Base-by-base conservation (phyloP, 2,113 vertebrate species). In the Bothrops jararaca region DNA sequence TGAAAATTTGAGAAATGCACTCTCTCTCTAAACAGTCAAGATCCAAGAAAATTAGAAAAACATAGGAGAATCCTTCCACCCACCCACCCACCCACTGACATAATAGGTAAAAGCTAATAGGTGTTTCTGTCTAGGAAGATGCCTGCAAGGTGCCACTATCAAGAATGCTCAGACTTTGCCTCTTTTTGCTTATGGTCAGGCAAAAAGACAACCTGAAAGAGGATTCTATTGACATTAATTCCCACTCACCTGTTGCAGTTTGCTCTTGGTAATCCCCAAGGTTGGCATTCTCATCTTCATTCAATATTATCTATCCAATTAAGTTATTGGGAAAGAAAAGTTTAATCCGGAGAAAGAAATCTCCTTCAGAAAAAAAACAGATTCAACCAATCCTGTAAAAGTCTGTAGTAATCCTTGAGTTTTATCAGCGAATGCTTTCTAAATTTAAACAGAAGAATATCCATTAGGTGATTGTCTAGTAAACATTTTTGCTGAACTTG, bases 161-260 rank as follows among this genome's bases (percentile, higher is more conserved):
- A 80, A 39, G 7, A 80, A 80, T 22, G 15, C 18, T 42, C 7
- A 4, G 7, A 80, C n/a, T 80, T 80, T 3, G 11, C 34, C 74
- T 9, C 34, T 39, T 80, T 42, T 80, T 80, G 34, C 34, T 42
- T 42, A 80, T 80, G 18, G 8, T 80, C 74, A 80, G 7, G n/a
- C 34, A 80, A 80, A 34, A 80, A 39, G 18, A 39, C 18, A 80
- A 80, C 34, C 18, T 42, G 18, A 80, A 80, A 39, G 18, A 42
- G 7, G 18, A 42, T 80, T 22, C 18, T 42, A 42, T 3, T 80
- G 18, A 34, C 74, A 80, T 80, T 80, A 57, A 89, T 42, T 89
- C 22, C 6, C 57, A 20, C 0, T 87, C 60, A 97, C 97, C 95
- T 96, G 52, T 4, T 94, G 95, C 91, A n/a, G 22, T 92, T 60